Evolutionary conservation across 1,140 invertebrate species (phyloP).

Genomic region (Glossosoma conforme): DNA sequence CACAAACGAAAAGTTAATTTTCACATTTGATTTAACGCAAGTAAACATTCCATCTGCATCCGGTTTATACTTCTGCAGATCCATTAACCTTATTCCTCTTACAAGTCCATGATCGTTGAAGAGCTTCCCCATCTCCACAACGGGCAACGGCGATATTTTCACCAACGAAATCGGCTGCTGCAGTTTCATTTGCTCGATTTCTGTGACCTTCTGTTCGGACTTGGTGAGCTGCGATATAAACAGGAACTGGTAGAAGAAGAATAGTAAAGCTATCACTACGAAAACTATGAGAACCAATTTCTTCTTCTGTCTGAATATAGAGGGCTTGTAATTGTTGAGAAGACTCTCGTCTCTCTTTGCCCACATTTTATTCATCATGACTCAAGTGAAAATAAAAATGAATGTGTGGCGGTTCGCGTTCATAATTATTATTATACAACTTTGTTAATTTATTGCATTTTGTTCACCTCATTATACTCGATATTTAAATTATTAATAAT

Average conservation of each 20-base stretch:
- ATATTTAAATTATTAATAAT: too few species aligned
- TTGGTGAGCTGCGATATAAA: constrained; percentile 18
- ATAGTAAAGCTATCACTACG: constrained; percentile 10
- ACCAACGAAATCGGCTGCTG: too few species aligned
- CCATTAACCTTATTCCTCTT: constrained; percentile 37
- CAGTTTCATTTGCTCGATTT: constrained; percentile 1
- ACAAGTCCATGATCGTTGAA: constrained; percentile 40
- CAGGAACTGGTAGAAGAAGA: constrained; percentile 24
- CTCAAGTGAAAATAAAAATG: too few species aligned
- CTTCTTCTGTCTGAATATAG: constrained; percentile 15
- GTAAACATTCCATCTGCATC: constrained; percentile 75
- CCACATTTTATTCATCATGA: too few species aligned
- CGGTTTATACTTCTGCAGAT: constrained; percentile 46
- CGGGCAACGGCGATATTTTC: too few species aligned
- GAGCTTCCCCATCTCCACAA: neutral
- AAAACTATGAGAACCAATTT: constrained; percentile 10
- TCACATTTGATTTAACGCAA: constrained; percentile 83
- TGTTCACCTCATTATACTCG: too few species aligned
- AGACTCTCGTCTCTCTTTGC: too few species aligned
- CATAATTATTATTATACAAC: too few species aligned
- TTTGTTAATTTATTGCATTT: too few species aligned
- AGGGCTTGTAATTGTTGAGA: too few species aligned
- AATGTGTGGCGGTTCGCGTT: too few species aligned
- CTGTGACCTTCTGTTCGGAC: constrained; percentile 7
- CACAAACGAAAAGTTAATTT: constrained; percentile 78